Percentiles rank a stretch among this genome's conserved stretches.
Evolutionary conservation across 2,113 vertebrate genomes (phyloP).

Genomic region (Aspiorhynchus laticeps): DNA sequence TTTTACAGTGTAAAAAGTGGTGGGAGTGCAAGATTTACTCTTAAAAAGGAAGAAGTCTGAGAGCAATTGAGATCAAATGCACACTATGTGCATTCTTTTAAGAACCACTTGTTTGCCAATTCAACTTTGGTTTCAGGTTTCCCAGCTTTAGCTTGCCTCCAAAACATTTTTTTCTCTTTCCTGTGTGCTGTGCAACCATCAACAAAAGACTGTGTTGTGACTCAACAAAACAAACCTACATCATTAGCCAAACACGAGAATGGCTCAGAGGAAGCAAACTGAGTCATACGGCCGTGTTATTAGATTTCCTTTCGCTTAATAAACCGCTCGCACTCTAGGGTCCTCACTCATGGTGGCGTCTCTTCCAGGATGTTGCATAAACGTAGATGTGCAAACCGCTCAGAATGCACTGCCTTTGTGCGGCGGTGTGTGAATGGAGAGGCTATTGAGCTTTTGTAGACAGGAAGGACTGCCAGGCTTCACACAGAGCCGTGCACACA

Average conservation of each 20-base stretch:
- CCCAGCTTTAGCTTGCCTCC: background rate
- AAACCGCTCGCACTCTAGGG: slow-evolving; percentile 49
- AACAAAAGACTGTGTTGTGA: background rate
- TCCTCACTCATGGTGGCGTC: background rate
- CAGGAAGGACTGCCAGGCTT: slow-evolving; percentile 59
- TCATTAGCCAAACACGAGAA: slow-evolving; percentile 20
- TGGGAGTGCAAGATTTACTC: slow-evolving; percentile 51
- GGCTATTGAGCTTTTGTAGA: slow-evolving; percentile 63
- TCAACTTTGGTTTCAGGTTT: background rate
- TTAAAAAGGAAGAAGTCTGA: slow-evolving; percentile 54
- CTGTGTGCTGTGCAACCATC: background rate
- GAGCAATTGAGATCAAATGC: slow-evolving; percentile 66
- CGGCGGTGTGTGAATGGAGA: slow-evolving; percentile 59
- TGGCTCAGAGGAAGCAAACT: slow-evolving; percentile 21
- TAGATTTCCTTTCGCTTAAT: slow-evolving; percentile 59
- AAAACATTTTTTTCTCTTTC: background rate
- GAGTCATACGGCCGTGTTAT: slow-evolving; percentile 38
- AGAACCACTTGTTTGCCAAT: slow-evolving; percentile 7
- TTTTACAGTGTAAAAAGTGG: slow-evolving; percentile 5
- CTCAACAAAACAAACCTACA: slow-evolving; percentile 12
- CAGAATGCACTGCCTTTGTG: slow-evolving; percentile 60
- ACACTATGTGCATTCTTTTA: background rate
- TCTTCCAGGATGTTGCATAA: slow-evolving; percentile 57
- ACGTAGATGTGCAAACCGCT: slow-evolving; percentile 61
- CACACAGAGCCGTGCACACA: slow-evolving; percentile 37